Evolutionary conservation across 2,797 vertebrate genomes (phyloP).

Genomic region (Sciurus carolinensis): DNA sequence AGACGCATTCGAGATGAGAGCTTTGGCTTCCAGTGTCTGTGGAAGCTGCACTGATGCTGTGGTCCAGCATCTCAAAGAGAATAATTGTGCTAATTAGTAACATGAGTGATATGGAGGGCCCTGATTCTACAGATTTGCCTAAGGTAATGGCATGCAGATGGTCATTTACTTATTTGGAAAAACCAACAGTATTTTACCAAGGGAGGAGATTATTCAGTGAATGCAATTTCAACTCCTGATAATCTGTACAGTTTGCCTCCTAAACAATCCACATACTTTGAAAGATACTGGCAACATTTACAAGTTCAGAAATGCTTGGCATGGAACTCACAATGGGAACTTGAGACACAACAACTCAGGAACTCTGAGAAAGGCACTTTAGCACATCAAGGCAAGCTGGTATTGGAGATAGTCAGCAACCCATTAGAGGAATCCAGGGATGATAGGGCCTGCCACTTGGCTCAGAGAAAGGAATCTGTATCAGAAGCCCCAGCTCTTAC

Average conservation of each 20-base stretch:
- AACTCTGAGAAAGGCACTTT: background rate
- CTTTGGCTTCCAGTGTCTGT: slow-evolving; percentile 1
- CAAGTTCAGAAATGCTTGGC: slow-evolving; percentile 51
- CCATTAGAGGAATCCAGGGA: slow-evolving; percentile 2
- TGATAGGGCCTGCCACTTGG: background rate
- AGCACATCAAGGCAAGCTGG: slow-evolving; percentile 35
- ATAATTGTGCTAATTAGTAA: slow-evolving; percentile 66
- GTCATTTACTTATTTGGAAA: slow-evolving; percentile 76
- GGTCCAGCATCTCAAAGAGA: slow-evolving; percentile 58
- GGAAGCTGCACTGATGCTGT: background rate
- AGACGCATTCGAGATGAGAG: slow-evolving; percentile 48
- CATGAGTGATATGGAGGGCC: background rate
- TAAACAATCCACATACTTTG: background rate
- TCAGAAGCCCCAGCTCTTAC: background rate
- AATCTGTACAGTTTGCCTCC: slow-evolving; percentile 38
- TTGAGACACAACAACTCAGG: background rate
- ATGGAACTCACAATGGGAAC: slow-evolving; percentile 32
- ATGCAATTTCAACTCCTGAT: background rate
- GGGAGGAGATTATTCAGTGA: background rate
- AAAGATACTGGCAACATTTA: slow-evolving; percentile 50
- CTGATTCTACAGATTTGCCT: slow-evolving; percentile 42
- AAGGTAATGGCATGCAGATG: slow-evolving; percentile 59
- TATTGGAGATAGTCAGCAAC: background rate
- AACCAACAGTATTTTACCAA: slow-evolving; percentile 61
- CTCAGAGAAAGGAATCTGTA: background rate